Evolutionary conservation across 2,888 invertebrate genomes (phyloP), one percentile per base, ranked within the genome.

Genomic region (Acrobasis consociella): DNA sequence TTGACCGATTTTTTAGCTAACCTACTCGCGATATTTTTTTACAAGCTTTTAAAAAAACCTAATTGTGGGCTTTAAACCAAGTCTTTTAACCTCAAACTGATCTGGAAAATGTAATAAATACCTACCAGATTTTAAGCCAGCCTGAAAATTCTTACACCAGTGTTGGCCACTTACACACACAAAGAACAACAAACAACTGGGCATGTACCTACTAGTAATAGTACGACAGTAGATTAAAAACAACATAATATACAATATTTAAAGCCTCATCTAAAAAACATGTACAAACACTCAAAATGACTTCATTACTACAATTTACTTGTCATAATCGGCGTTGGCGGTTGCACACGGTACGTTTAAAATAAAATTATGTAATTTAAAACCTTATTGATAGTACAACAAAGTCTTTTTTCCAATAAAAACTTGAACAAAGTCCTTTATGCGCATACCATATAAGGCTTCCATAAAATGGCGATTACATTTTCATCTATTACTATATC

Each of bases 381-480:
- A 38, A 62, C 62, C 46, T 16, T 62, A 62, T 13, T 15, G 1
- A 9, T 0, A 13, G 16, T 37, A 8, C 2, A 73, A 58, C 49
- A 67, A 64, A 67, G 49, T 66, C 63, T 58, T 62, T 55, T 67
- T 69, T 67, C 64, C 61, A 67, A 68, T 68, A 68, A 64, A 66
- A 63, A 67, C 39, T 0, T 62, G 66, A 75, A 74, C 74, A 76
- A 31, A 78, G 80, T 82, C 75, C 75, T 81, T 81, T 80, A 74
- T 77, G 78, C 67, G 67, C 77, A 66, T 66, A 72, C 88, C 87
- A 75, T 86, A 76, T 74, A 87, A 76, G 88, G 86, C 66, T 65
- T 69, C 77, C 74, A 83, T 85, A 80, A 85, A 84, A 86, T 84
- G 83, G 82, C 85, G 82, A 82, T 81, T 84, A 84, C 71, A 78